Evolutionary conservation across 2,113 vertebrate species (phyloP).

Genomic region (Sinocyclocheilus grahami): DNA sequence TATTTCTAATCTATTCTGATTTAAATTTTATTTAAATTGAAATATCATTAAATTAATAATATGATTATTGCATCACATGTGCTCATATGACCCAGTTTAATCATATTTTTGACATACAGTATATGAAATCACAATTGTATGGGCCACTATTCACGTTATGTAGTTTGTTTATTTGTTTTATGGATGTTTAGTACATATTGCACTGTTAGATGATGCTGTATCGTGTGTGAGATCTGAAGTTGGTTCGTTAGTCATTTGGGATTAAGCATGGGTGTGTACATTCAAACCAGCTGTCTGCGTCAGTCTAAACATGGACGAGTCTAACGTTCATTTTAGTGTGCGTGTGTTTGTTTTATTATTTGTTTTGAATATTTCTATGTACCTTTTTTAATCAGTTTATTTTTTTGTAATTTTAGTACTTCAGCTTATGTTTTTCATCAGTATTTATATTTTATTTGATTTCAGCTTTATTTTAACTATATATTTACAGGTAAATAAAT

Average conservation of each 20-base stretch:
- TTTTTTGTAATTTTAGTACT: no score
- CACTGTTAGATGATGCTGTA: background rate
- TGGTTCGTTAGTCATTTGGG: conserved; percentile 38
- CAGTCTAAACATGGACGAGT: background rate
- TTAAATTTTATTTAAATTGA: no score
- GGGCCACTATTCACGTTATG: no score
- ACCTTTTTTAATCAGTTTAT: no score
- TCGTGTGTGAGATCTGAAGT: background rate
- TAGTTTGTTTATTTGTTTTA: background rate
- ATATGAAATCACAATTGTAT: background rate
- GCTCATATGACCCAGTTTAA: background rate
- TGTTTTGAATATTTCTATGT: no score
- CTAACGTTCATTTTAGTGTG: background rate
- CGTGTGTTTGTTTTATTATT: background rate
- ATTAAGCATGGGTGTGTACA: conserved; percentile 36
- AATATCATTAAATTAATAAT: no score
- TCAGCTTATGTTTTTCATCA: no score
- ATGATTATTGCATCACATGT: background rate
- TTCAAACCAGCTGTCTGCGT: conserved; percentile 43
- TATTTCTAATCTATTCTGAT: background rate
- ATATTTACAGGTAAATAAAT: no score
- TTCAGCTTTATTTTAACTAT: no score
- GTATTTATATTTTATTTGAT: no score
- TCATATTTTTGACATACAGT: background rate
- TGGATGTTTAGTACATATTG: background rate